Percentiles rank a stretch among this genome's conserved stretches.
phyloP scores from a whole-genome alignment of 1,140 invertebrate genomes.

The Asbolus verrucosus region DNA sequence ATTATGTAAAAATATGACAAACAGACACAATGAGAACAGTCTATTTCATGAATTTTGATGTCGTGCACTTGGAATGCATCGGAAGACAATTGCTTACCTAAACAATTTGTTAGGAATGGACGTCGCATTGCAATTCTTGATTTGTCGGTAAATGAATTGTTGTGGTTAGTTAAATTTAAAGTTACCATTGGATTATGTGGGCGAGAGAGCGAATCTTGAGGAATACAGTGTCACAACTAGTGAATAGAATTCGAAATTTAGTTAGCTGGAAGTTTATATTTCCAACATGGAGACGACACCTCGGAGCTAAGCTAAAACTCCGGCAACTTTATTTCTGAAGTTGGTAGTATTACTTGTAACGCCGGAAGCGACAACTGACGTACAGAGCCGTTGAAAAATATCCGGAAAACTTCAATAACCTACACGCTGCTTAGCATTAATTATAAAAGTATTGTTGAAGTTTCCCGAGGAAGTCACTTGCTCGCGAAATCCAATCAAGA shows the following conservation, averaged over 20 bases:
- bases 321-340: slow-evolving; percentile 34
- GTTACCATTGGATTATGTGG: background rate
- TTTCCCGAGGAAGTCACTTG: slow-evolving; percentile 9
- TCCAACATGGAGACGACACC: slow-evolving; percentile 26
- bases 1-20: no score
- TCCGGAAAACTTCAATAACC: slow-evolving; percentile 33
- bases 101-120: no score
- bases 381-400: slow-evolving; percentile 4
- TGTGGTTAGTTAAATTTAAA: background rate
- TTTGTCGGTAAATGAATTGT: background rate
- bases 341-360: slow-evolving; percentile 17
- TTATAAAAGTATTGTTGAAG: slow-evolving; percentile 23
- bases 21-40: no score
- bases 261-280: slow-evolving; percentile 34
- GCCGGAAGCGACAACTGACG: slow-evolving; percentile 16
- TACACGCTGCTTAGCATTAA: slow-evolving; percentile 20
- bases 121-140: no score
- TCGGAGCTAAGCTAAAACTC: slow-evolving; percentile 30
- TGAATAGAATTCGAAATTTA: slow-evolving; percentile 26
- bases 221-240: slow-evolving; percentile 7
- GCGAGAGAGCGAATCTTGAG: background rate
- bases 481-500: slow-evolving; percentile 30
- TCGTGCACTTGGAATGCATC: no score
- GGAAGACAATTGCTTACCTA: no score
- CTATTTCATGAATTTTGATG: no score